Percentiles rank a stretch among this genome's conserved stretches.
Conservation (phyloP, 1,140 invertebrate genomes). For the Elysia chlorotica region DNA sequence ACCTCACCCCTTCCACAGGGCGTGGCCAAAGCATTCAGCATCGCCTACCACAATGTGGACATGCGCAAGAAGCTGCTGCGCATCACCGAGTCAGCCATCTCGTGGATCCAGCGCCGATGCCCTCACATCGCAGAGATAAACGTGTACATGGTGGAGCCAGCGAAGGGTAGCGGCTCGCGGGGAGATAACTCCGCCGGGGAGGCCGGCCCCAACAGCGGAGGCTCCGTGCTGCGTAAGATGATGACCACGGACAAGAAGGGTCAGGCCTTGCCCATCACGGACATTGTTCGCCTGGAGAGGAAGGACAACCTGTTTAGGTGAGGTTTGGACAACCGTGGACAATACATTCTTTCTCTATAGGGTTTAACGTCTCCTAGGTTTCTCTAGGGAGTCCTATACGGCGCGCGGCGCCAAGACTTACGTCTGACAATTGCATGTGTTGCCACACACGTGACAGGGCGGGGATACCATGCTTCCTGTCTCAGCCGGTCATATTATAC, state of each 20-base stretch:
- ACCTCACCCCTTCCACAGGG: constrained; percentile 39
- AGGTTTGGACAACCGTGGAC: no score
- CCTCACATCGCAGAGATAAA: constrained; percentile 51
- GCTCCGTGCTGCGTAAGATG: constrained; percentile 57
- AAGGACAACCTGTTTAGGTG: constrained; percentile 62
- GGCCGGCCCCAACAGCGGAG: no score
- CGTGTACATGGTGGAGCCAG: constrained; percentile 59
- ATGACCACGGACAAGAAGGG: constrained; percentile 52
- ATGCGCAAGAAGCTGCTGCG: constrained; percentile 53
- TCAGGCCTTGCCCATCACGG: constrained; percentile 34
- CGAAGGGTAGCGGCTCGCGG: constrained; percentile 32
- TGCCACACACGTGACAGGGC: no score
- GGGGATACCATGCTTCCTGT: no score
- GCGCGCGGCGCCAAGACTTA: no score
- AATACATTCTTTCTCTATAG: no score
- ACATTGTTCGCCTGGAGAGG: constrained; percentile 49
- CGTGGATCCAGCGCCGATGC: constrained; percentile 58
- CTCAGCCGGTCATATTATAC: no score
- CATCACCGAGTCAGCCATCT: constrained; percentile 58
- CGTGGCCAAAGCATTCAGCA: constrained; percentile 59
- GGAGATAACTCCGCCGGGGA: no score
- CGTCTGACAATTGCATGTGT: no score
- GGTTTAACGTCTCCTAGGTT: no score
- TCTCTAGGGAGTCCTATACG: no score
- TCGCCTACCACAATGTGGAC: constrained; percentile 58